These are phyloP conservation scores for Chlorodrepanis virens DNA, from an alignment of 2,113 vertebrate species.

Conservation along the genomic window DNA sequence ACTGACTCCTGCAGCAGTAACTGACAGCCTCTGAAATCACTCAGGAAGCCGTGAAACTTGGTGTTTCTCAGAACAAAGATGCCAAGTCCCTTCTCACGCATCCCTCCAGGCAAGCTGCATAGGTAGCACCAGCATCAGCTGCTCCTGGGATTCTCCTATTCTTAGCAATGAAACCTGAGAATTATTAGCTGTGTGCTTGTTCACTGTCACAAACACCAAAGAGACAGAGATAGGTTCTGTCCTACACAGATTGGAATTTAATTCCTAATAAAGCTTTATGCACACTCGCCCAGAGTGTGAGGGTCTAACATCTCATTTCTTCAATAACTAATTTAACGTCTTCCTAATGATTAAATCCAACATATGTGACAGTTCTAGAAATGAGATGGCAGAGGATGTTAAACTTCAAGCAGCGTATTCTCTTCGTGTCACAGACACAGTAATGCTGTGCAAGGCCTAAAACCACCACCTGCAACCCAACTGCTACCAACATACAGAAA, in stretches of 20 bases:
- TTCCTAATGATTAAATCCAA: background rate
- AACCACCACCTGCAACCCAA: background rate
- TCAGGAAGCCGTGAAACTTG: accelerated
- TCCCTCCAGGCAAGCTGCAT: background rate
- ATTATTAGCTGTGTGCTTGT: background rate
- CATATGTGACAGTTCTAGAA: background rate
- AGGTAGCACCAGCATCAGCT: background rate
- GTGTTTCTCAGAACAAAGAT: background rate
- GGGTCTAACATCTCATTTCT: background rate
- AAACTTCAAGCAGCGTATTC: background rate
- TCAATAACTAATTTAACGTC: background rate
- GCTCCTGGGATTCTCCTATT: background rate
- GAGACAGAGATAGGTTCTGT: background rate
- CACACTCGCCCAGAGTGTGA: background rate
- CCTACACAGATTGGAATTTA: background rate
- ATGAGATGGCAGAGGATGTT: background rate
- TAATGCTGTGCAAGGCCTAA: background rate
- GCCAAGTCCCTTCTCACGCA: background rate
- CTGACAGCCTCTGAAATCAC: background rate
- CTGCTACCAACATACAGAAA: background rate
- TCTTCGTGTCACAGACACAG: background rate
- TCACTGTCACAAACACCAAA: background rate
- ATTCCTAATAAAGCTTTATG: background rate
- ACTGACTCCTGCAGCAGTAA: background rate
- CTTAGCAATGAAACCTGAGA: background rate